Evolutionary conservation across 53 echinoderm and acorn worm species (phyloP).

Genomic region (Mesocentrotus franciscanus): DNA sequence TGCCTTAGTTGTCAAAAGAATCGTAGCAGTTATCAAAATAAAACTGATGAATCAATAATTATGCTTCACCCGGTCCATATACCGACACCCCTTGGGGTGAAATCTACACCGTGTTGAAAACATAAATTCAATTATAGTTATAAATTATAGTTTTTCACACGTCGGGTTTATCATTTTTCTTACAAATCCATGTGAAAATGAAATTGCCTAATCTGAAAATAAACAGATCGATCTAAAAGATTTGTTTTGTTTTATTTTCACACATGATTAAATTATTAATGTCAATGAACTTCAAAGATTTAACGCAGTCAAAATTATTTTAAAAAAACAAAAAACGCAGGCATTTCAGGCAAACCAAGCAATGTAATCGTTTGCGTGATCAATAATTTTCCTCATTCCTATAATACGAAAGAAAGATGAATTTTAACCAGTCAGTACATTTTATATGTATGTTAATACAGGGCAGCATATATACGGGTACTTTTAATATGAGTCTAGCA

Average conservation of each 20-base stretch:
- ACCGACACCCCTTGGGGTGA: not conserved
- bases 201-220: not conserved
- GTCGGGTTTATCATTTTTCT: not conserved
- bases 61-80: not conserved
- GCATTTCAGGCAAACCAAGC: not conserved
- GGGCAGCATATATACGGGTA: not conserved
- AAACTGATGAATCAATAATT: conserved; percentile 12
- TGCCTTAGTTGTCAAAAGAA: not conserved
- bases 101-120: conserved; percentile 1
- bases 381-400: no score
- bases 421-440: not conserved
- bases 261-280: not conserved
- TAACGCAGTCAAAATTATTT: no score
- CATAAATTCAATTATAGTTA: not conserved
- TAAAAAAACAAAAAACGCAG: not conserved
- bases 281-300: not conserved
- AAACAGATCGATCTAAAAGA: not conserved
- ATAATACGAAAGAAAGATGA: not conserved
- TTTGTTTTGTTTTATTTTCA: not conserved
- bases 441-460: not conserved
- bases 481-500: not conserved
- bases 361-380: not conserved
- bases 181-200: not conserved
- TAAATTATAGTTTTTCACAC: not conserved
- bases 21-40: not conserved